Evolutionary conservation across 2,888 invertebrate genomes (phyloP).

Genomic region (Thymelicus sylvestris): DNA sequence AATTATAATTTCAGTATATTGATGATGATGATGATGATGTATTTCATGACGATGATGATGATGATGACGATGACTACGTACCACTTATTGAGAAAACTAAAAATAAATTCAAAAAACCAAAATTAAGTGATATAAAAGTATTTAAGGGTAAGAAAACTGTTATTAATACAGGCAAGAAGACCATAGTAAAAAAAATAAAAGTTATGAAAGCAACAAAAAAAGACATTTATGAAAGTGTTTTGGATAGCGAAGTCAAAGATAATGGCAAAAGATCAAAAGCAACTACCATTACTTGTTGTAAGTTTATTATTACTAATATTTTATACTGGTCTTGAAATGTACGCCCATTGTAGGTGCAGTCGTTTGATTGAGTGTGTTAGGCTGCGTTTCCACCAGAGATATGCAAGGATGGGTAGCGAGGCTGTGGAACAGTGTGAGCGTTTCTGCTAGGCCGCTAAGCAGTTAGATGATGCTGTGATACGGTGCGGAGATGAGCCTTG

Average conservation of each 20-base stretch:
- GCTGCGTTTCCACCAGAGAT: too few species aligned
- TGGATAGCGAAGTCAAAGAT: slow-evolving; percentile 38
- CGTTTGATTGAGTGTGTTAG: too few species aligned
- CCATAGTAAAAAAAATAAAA: slow-evolving; percentile 69
- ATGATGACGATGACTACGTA: slow-evolving; percentile 73
- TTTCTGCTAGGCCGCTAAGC: too few species aligned
- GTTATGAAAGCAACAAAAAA: slow-evolving; percentile 65
- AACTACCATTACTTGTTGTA: slow-evolving; percentile 80
- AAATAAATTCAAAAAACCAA: slow-evolving; percentile 73
- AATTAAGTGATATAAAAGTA: slow-evolving; percentile 71
- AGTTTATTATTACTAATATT: slow-evolving; percentile 48
- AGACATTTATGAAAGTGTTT: slow-evolving; percentile 46
- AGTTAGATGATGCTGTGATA: too few species aligned
- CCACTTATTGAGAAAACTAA: slow-evolving; percentile 64
- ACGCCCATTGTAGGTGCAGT: too few species aligned
- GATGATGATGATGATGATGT: slow-evolving; percentile 69
- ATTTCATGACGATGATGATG: slow-evolving; percentile 68
- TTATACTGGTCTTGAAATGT: not conserved
- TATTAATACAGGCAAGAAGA: slow-evolving; percentile 56
- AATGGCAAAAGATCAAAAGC: slow-evolving; percentile 59
- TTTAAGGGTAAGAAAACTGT: slow-evolving; percentile 67
- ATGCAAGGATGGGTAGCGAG: too few species aligned
- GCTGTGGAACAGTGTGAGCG: too few species aligned
- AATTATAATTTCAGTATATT: slow-evolving; percentile 65
- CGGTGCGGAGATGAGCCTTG: too few species aligned